phyloP scores from a whole-genome alignment of 2,113 vertebrate species.

The Psittacus erithacus region DNA sequence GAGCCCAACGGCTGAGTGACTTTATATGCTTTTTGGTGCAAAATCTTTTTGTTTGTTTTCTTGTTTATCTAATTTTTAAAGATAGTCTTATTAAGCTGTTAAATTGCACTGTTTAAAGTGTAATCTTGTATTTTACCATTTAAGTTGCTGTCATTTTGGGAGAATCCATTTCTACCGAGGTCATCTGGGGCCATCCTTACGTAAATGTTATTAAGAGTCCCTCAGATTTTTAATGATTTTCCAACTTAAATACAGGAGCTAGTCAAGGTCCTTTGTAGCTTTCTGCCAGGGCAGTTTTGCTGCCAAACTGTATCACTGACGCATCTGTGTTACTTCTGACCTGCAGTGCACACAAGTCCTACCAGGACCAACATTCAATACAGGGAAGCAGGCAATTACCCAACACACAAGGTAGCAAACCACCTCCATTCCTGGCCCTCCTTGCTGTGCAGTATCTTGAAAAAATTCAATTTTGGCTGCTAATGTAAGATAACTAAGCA shows the following conservation, averaged over 20 bases:
- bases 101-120: neutral
- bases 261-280: neutral
- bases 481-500: neutral
- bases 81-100: neutral
- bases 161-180: neutral
- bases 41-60: neutral
- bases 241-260: neutral
- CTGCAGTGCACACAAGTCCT: fast-evolving
- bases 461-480: neutral
- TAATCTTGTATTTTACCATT: neutral
- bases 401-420: fast-evolving
- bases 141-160: neutral
- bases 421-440: neutral
- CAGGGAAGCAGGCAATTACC: neutral
- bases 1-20: no score
- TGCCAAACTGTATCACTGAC: neutral
- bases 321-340: neutral
- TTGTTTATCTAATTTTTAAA: neutral
- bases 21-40: neutral
- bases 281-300: neutral
- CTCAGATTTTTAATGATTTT: neutral
- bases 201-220: fast-evolving
- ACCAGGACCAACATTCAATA: no score
- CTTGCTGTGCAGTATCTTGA: neutral
- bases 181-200: neutral